Base-by-base conservation (phyloP, 2,797 vertebrate genomes). In the Cyclopterus lumpus region DNA sequence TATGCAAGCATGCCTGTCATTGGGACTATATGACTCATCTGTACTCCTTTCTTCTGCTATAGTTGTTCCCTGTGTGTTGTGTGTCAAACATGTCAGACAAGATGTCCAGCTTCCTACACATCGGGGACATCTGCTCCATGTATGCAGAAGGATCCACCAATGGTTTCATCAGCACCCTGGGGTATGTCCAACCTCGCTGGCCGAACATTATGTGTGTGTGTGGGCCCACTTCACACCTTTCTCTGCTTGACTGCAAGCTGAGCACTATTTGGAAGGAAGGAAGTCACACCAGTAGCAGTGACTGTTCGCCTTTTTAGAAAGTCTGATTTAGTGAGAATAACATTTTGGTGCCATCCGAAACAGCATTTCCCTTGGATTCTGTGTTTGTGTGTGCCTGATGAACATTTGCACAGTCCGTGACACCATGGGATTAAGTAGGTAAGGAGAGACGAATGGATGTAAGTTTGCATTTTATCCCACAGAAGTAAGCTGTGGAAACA, bases 31-130 rank as follows among this genome's bases (percentile, higher is more conserved):
- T 16, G 30, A 22, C 26, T 57, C 3, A 38, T 61, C 64, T 67
- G 49, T 3, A 18, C 6, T 20, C n/a, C 5, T 80, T n/a, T 70
- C 9, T 8, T 61, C 40, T 49, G 18, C 48, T 72, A 5, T 30
- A 92, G 91, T 89, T 86, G 84, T 75, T 63, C 44, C 64, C 55
- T 34, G 65, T 75, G 69, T 58, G 67, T 74, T 75, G 69, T 57
- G 79, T 30, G 57, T 69, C 79, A 40, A 84, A 78, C 93, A 99
- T 99, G 98, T 98, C 97, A 10, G 97, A 99, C 93, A 99, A 99
- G 95, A 99, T 99, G 97, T 99, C 98, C 85, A 99, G 98, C 92
- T 99, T 99, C 92, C 95, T 99, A 59, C 98, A 99, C 84, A 98
- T 98, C 48, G 98, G 98, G 94, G 98, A 99, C 94, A 97, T 99